Evolutionary conservation across 2,888 invertebrate species (phyloP), one percentile per base, ranked within the genome.

Genomic region (Steinernema scapterisci): DNA sequence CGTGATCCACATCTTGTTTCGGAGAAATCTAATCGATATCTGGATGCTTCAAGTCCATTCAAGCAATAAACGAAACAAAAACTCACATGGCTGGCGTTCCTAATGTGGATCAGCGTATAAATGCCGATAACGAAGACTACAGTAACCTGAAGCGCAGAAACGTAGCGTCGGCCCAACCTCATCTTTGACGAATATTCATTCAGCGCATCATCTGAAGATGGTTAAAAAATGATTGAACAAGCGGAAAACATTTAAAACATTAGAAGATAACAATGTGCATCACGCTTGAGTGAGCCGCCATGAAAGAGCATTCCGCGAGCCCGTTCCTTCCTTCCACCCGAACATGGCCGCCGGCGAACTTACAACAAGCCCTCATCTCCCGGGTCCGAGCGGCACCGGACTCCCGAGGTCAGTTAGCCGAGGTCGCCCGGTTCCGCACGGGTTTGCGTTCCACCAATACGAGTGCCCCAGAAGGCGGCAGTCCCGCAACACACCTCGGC

Each of bases 171-270:
- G 16, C 63, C 63, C 3, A 63, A 19, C 63, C 38, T 21, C 63
- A 63, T 63, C 38, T 2, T 63, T 3, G 27, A 3, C 52, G 52
- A 1, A 9, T 38, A 9, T 9, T 9, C 9, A 38, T 3, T 13
- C 48, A 27, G 6, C 63, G 63, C 13, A 31, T 7, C 63, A 63
- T 63, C 63, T 63, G 63, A 21, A 63, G 31, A 38, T 63, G 48
- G 9, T 63, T 63, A 63, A 63, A 54, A 63, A 31, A 38, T 63
- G 63, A 63, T 31, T n/a, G 63, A 63, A 31, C 13, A 63, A 31
- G 31, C 63, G 63, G 63, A 63, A 63, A 63, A 38, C 63, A 63
- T 27, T 63, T 63, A 63, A 63, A 63, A 63, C 63, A 63, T 63
- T 63, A 63, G 63, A 38, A 38, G 38, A 63, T 31, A 25, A 63